Percentiles rank a stretch among this genome's conserved stretches.
Conservation (phyloP, 2,113 vertebrate species). For the Daphoenositta chrysoptera region DNA sequence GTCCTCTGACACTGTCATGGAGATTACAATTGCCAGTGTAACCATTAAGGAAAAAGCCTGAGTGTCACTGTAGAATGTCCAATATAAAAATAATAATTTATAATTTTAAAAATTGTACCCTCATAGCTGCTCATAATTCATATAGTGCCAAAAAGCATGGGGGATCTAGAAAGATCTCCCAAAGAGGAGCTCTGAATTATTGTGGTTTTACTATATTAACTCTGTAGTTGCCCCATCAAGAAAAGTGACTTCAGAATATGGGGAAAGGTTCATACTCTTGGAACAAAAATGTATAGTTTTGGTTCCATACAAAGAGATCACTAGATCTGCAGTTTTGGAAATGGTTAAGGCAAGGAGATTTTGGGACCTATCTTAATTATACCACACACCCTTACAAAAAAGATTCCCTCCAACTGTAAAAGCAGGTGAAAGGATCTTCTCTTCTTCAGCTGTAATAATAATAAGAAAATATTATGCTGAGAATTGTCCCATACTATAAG, state of each 20-base stretch:
- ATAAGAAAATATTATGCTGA: background rate
- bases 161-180: background rate
- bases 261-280: background rate
- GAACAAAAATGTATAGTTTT: background rate
- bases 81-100: background rate
- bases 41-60: background rate
- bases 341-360: background rate
- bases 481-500: background rate
- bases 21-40: background rate
- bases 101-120: background rate
- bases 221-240: background rate
- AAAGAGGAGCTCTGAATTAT: background rate
- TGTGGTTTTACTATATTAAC: background rate
- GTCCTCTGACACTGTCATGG: background rate
- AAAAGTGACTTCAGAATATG: background rate
- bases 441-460: background rate
- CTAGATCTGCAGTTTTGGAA: background rate
- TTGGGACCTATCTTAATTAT: background rate
- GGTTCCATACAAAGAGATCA: background rate
- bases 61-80: background rate
- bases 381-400: background rate
- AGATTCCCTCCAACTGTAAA: background rate
- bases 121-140: background rate
- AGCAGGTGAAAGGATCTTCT: background rate
- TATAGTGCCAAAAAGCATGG: background rate